Evolutionary conservation across 2,797 vertebrate genomes (phyloP).

Genomic region (Pseudomugil gertrudae): DNA sequence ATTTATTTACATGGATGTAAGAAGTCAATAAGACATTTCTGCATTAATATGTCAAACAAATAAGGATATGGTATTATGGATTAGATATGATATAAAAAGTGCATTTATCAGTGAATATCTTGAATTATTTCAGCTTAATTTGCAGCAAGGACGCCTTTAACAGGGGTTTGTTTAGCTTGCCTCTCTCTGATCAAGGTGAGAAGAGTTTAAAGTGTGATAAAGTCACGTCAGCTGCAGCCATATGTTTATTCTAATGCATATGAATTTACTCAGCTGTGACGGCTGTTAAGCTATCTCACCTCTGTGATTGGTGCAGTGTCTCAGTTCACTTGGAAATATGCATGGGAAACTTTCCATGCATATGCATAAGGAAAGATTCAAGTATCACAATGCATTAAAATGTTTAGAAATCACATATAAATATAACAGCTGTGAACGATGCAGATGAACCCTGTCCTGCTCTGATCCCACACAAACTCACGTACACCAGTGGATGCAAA

Average conservation of each 20-base stretch:
- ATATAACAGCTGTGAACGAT: conserved; percentile 5
- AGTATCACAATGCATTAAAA: conserved; percentile 9
- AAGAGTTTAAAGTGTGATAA: conserved; percentile 49
- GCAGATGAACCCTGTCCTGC: conserved; percentile 9
- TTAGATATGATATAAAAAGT: not conserved
- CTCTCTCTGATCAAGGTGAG: conserved; percentile 53
- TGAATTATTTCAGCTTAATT: conserved; percentile 9
- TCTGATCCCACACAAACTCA: conserved; percentile 19
- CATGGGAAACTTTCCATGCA: too few relatives aligned
- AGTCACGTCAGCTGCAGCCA: conserved; percentile 57
- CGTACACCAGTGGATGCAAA: conserved; percentile 48
- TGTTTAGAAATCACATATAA: conserved; percentile 29
- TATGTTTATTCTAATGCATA: conserved; percentile 73
- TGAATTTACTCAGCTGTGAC: conserved; percentile 68
- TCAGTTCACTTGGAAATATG: conserved; percentile 69
- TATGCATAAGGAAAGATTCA: conserved; percentile 3
- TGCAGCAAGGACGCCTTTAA: conserved; percentile 18
- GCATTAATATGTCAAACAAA: not conserved
- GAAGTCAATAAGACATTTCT: not conserved
- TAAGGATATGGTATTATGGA: not conserved
- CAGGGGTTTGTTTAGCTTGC: conserved; percentile 8
- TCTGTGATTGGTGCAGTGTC: conserved; percentile 69
- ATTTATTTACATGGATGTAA: not conserved
- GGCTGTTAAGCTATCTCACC: conserved; percentile 66
- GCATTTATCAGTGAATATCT: not conserved